These are phyloP conservation scores for Ceyx erithaca DNA, from an alignment of 2,797 vertebrate genomes.

Conservation along the genomic window DNA sequence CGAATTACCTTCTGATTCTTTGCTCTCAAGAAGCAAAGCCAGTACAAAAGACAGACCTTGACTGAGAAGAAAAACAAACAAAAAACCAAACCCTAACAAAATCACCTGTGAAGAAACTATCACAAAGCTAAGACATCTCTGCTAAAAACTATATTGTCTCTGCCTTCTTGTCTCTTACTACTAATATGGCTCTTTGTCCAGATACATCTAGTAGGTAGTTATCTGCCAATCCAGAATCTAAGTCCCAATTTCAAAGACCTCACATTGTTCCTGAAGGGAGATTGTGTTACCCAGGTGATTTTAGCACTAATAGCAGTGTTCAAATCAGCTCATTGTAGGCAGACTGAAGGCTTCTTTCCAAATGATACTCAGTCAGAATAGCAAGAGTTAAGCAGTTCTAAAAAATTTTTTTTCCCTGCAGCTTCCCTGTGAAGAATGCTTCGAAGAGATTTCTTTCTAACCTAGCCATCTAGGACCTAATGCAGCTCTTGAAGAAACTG, in stretches of 20 bases:
- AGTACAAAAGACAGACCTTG: not conserved
- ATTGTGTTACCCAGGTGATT: not conserved
- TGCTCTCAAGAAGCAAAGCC: not conserved
- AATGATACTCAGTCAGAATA: not conserved
- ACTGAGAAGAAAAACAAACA: not conserved
- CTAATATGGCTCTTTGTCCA: not conserved
- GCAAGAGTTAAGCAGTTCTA: not conserved
- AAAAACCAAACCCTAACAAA: not conserved
- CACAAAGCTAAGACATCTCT: not conserved
- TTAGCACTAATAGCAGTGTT: not conserved
- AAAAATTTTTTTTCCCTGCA: not conserved
- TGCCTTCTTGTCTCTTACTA: not conserved
- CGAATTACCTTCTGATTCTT: not conserved
- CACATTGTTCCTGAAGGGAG: not conserved
- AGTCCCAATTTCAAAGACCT: not conserved
- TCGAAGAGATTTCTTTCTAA: not conserved
- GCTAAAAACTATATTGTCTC: not conserved
- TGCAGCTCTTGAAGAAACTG: not conserved
- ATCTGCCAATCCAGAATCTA: too few relatives aligned
- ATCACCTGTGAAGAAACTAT: not conserved
- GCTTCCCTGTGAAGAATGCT: not conserved
- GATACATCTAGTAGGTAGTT: too few relatives aligned
- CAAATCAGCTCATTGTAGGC: not conserved
- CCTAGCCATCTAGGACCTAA: not conserved
- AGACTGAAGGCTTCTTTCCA: not conserved